These are phyloP conservation scores for Agrypnia vestita DNA, from an alignment of 1,140 invertebrate genomes.

Conservation along the genomic window DNA sequence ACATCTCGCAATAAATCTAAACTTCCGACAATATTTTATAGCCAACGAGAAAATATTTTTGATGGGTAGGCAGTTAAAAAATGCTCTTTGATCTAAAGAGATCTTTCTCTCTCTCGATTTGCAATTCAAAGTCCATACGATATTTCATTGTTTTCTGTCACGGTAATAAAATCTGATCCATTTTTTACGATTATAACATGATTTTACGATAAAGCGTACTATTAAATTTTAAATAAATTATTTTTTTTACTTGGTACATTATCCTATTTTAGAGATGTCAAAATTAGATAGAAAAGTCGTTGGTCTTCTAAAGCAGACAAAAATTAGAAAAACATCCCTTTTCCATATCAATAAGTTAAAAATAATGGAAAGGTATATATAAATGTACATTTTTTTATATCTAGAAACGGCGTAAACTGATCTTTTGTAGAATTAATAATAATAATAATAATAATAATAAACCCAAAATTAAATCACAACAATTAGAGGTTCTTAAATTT, in stretches of 20 bases:
- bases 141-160: slow-evolving; percentile 41
- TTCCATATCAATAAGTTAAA: too few relatives aligned
- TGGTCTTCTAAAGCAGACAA: too few relatives aligned
- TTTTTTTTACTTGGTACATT: not conserved
- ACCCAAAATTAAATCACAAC: not conserved
- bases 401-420: too few relatives aligned
- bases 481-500: too few relatives aligned
- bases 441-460: too few relatives aligned
- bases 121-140: slow-evolving; percentile 42
- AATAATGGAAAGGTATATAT: too few relatives aligned
- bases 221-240: slow-evolving; percentile 36
- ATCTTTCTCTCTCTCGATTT: slow-evolving; percentile 21
- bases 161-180: slow-evolving; percentile 27
- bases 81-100: slow-evolving; percentile 28
- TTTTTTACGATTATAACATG: slow-evolving; percentile 52
- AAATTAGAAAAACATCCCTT: too few relatives aligned
- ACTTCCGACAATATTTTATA: slow-evolving; percentile 41
- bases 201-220: slow-evolving; percentile 30
- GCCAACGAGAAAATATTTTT: slow-evolving; percentile 21
- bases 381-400: too few relatives aligned
- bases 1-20: slow-evolving; percentile 41
- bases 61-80: slow-evolving; percentile 44
- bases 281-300: too few relatives aligned
- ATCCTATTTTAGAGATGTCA: too few relatives aligned
- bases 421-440: too few relatives aligned